Evolutionary conservation across 2,888 invertebrate genomes (phyloP).

Genomic region (Ectropis crepuscularia): DNA sequence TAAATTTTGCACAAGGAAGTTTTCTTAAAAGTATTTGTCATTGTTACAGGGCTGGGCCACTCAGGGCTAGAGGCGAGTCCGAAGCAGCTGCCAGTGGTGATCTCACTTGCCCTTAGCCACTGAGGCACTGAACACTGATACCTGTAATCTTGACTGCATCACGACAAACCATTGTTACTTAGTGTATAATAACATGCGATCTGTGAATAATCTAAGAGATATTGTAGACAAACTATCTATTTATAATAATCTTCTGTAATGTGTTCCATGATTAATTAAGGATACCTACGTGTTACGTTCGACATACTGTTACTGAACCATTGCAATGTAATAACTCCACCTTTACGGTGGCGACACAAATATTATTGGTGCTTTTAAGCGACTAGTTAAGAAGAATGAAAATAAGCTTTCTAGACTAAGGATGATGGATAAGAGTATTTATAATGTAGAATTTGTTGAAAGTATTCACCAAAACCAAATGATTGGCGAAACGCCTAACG

Average conservation of each 20-base stretch:
- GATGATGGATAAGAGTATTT: slow-evolving; percentile 85
- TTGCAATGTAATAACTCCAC: slow-evolving; percentile 86
- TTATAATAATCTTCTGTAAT: slow-evolving; percentile 87
- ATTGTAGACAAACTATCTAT: slow-evolving; percentile 85
- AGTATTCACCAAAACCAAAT: slow-evolving; percentile 86
- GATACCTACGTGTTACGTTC: slow-evolving; percentile 81
- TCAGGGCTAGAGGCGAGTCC: slow-evolving; percentile 87
- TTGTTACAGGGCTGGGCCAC: slow-evolving; percentile 86
- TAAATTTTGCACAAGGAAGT: not conserved
- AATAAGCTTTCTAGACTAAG: slow-evolving; percentile 84
- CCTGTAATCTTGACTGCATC: slow-evolving; percentile 87
- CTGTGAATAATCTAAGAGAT: slow-evolving; percentile 87
- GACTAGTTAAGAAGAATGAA: slow-evolving; percentile 81
- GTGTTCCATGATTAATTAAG: slow-evolving; percentile 87
- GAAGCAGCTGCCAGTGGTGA: slow-evolving; percentile 84
- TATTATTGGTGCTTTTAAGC: slow-evolving; percentile 85
- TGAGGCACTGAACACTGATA: slow-evolving; percentile 83
- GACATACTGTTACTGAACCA: slow-evolving; percentile 86
- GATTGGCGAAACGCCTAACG: slow-evolving; percentile 84
- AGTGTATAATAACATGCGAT: slow-evolving; percentile 87
- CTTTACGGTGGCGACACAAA: slow-evolving; percentile 85
- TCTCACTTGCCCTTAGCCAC: slow-evolving; percentile 82
- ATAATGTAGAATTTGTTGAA: slow-evolving; percentile 85
- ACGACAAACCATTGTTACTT: slow-evolving; percentile 86
- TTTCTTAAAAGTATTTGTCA: slow-evolving; percentile 32